Evolutionary conservation across 2,113 vertebrate genomes (phyloP), one percentile per base, ranked within the genome.

Genomic region (Sterrhoptilus dennistouni): DNA sequence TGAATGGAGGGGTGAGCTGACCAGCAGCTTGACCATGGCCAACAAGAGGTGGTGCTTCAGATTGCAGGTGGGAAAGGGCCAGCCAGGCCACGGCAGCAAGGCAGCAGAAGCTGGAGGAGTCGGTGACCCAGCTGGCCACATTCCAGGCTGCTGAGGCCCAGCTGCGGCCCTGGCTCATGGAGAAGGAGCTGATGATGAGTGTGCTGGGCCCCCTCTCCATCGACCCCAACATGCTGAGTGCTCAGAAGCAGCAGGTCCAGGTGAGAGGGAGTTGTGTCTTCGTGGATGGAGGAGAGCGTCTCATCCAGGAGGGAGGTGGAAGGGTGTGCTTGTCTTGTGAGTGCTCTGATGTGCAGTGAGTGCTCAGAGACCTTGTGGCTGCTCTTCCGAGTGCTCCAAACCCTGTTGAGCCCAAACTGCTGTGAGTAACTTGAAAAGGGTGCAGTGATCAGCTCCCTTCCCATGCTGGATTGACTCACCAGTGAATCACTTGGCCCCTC

Each of bases 141-240:
- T 99, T 99, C 92, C 98, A 99, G 92, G 91, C 98, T 3, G 98
- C 99, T 0, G 99, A 99, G 60, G 97, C 92, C 86, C 99, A 99
- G 97, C 98, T 99, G 92, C 97, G 98, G 24, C 99, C 99, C 5
- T 99, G 99, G 99, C 98, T 99, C 12, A 97, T 97, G 95, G 99
- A 99, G 97, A 99, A 99, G 97, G 99, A 99, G 97, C 98, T 99
- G 94, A 99, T 99, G 99, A 99, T 99, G 99, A 99, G 99, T 1
- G 99, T 99, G 65, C 96, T 99, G 86, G 99, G 99, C 5, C 99
- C 99, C 5, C 97, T 99, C 36, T 99, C 99, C 96, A 99, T 99
- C 72, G 99, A 99, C 96, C 99, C 99, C 8, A 99, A 99, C 97
- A 99, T 99, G 99, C 98, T 99, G 86, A 99, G 97, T 15, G 99